Evolutionary conservation across 2,797 vertebrate genomes (phyloP).

Genomic region (Brachyalestes nurse): DNA sequence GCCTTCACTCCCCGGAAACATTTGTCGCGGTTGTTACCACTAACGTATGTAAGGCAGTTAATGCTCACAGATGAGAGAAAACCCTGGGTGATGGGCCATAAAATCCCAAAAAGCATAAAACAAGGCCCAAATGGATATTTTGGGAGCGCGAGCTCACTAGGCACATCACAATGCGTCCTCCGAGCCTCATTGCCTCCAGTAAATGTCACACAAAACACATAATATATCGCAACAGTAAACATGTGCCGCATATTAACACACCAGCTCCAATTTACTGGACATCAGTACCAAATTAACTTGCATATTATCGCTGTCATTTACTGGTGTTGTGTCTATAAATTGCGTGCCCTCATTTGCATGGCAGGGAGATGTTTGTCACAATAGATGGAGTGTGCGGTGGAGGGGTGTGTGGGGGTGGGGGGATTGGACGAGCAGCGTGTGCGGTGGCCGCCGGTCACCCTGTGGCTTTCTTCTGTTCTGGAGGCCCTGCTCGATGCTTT

Average conservation of each 20-base stretch:
- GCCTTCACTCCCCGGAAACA: conserved; percentile 56
- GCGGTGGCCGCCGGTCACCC: conserved; percentile 71
- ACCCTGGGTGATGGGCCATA: conserved; percentile 72
- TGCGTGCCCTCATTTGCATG: conserved; percentile 67
- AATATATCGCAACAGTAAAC: conserved; percentile 72
- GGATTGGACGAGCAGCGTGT: conserved; percentile 48
- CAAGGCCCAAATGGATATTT: conserved; percentile 75
- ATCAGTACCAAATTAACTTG: conserved; percentile 73
- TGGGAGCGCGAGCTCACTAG: conserved; percentile 73
- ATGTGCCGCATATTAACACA: conserved; percentile 72
- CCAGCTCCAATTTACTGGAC: conserved; percentile 73
- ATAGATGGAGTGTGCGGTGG: conserved; percentile 10
- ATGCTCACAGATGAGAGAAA: conserved; percentile 66
- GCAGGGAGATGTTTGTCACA: conserved; percentile 44
- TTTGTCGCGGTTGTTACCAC: conserved; percentile 59
- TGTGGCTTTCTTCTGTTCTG: conserved; percentile 80
- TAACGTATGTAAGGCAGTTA: conserved; percentile 65
- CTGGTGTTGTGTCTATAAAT: conserved; percentile 70
- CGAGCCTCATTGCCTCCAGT: conserved; percentile 77
- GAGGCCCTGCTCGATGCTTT: conserved; percentile 76
- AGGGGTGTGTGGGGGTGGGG: background rate
- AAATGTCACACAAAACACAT: conserved; percentile 77
- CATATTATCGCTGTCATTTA: conserved; percentile 77
- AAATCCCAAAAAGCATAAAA: conserved; percentile 75
- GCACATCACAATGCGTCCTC: conserved; percentile 77